Evolutionary conservation across 2,797 vertebrate species (phyloP).

Genomic region (Ctenopoma multispine): DNA sequence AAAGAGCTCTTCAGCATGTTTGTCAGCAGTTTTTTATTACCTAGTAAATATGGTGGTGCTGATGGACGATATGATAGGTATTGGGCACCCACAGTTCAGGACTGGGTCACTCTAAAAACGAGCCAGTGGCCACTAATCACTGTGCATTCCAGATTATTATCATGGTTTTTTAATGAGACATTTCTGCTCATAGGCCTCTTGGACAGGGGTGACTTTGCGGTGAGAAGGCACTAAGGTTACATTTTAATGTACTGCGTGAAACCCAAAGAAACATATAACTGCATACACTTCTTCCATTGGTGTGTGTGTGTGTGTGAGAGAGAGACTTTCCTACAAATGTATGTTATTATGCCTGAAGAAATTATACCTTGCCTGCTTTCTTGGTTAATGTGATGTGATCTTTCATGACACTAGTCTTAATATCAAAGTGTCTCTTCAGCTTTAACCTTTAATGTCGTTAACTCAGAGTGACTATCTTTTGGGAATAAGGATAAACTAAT

Average conservation of each 20-base stretch:
- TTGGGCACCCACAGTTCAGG: constrained; percentile 44
- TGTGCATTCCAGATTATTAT: constrained; percentile 71
- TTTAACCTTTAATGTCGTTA: constrained; percentile 46
- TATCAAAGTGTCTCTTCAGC: constrained; percentile 38
- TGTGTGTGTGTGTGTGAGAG: background rate
- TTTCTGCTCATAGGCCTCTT: constrained; percentile 28
- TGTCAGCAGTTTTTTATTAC: constrained; percentile 49
- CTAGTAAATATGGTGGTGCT: constrained; percentile 44
- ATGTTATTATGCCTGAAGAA: constrained; percentile 8
- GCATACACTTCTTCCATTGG: background rate
- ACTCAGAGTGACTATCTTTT: constrained; percentile 32
- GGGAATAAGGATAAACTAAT: constrained; percentile 38
- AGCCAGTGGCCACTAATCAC: constrained; percentile 60
- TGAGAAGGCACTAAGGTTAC: constrained; percentile 21
- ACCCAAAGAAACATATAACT: constrained; percentile 2
- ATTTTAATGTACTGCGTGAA: constrained; percentile 4
- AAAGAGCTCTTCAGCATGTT: constrained; percentile 20
- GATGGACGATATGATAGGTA: constrained; percentile 40
- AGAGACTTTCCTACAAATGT: constrained; percentile 17
- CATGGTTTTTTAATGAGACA: constrained; percentile 61
- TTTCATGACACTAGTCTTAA: constrained; percentile 49
- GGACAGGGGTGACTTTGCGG: constrained; percentile 36
- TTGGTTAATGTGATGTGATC: constrained; percentile 56
- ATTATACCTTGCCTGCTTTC: constrained; percentile 3
- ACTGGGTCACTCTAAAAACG: constrained; percentile 43